Conservation (phyloP, 2,113 vertebrate species). For the Equus przewalskii region DNA sequence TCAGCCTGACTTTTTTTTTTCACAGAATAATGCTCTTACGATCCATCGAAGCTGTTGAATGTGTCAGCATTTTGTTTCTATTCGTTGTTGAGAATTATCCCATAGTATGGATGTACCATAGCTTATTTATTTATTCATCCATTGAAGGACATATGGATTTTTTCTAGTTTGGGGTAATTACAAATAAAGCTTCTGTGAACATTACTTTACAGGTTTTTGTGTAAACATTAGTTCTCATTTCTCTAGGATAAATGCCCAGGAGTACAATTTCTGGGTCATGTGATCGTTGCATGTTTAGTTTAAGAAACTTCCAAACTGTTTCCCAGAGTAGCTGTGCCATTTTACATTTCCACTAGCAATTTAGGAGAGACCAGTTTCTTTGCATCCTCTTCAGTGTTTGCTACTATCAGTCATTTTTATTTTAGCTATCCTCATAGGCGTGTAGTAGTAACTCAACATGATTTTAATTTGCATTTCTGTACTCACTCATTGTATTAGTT, state of each 20-base stretch:
- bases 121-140: not conserved
- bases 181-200: not conserved
- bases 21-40: not conserved
- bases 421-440: not conserved
- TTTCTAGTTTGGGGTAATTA: not conserved
- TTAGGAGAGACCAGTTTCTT: not conserved
- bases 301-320: not conserved
- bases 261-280: not conserved
- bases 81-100: not conserved
- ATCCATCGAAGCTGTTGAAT: not conserved
- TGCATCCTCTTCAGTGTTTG: not conserved
- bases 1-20: not conserved
- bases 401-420: not conserved
- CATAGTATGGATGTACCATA: not conserved
- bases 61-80: not conserved
- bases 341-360: not conserved
- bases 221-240: not conserved
- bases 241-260: not conserved
- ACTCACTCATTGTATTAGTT: not conserved
- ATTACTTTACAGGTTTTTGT: not conserved
- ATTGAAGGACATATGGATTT: not conserved
- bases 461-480: not conserved
- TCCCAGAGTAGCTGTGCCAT: not conserved
- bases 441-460: not conserved
- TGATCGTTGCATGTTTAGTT: not conserved